Evolutionary conservation across 2,797 vertebrate genomes (phyloP), one percentile per base, ranked within the genome.

Genomic region (Margarornis squamiger): DNA sequence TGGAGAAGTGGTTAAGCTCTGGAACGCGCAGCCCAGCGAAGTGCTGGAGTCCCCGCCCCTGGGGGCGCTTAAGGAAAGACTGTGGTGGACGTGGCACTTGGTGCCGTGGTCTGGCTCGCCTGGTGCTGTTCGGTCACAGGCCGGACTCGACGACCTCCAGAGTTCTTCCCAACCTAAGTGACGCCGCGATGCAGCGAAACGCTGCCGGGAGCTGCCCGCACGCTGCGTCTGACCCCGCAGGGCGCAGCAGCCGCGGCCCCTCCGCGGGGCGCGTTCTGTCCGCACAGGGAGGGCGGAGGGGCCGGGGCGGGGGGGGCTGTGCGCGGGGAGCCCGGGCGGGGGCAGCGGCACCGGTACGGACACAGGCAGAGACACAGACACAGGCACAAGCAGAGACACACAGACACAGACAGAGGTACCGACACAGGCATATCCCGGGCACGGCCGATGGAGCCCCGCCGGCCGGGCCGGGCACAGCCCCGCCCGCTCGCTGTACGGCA

Each of bases 291-390:
- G 6, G 11, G 52, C 9, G 36, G 10, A 10, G 10, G 11, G 3
- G 3, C 14, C 27, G 10, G 11, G 10, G 11, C 13, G 5, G 5
- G 14, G 2, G 8, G 46, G 48, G 26, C 49, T 6, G 26, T 9
- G 36, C 7, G 13, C 54, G 8, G 10, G 12, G 11, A 4, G 3
- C 14, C 27, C 12, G 14, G 10, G 14, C 9, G 6, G 5, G 5
- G 2, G 9, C 13, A 22, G 4, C 3, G 3, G 2, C 4, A 17
- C 4, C 7, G 4, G 5, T 26, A 22, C 0, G 8, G 4, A 1
- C 6, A 4, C 16, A 12, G 6, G 6, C 58, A 13, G 22, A 12
- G 16, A 16, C 10, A 3, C 17, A 30, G 52, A 2, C 52, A 14
- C 18, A 20, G 29, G 14, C 30, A 20, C 16, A 12, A 8, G 6